Percentiles rank a stretch among this genome's conserved stretches.
These are phyloP conservation scores for Phalloptychus januarius DNA, from an alignment of 2,797 vertebrate species.

Conservation along the genomic window DNA sequence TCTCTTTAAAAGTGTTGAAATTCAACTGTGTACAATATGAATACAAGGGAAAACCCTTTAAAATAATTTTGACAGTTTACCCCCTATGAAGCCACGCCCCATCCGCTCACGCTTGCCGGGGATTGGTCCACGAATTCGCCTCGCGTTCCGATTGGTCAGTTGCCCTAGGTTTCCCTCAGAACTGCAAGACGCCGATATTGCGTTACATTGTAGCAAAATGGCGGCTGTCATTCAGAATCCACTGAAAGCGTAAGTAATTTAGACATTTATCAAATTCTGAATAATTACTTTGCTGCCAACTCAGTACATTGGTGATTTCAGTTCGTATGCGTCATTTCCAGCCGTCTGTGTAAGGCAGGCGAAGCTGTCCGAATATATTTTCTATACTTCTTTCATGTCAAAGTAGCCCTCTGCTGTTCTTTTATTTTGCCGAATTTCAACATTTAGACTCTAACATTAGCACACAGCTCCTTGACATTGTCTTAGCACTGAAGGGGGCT, in stretches of 20 bases:
- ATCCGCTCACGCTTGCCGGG: slow-evolving; percentile 33
- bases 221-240: slow-evolving; percentile 99
- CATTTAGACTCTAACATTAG: slow-evolving; percentile 52
- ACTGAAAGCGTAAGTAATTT: slow-evolving; percentile 99
- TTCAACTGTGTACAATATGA: slow-evolving; percentile 74
- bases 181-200: slow-evolving; percentile 98
- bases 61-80: slow-evolving; percentile 98
- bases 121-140: slow-evolving; percentile 87
- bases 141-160: slow-evolving; percentile 82
- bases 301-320: slow-evolving; percentile 28
- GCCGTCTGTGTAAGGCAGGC: slow-evolving; percentile 51
- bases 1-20: slow-evolving; percentile 68
- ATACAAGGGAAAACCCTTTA: slow-evolving; percentile 94
- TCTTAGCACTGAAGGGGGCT: slow-evolving; percentile 20
- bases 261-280: slow-evolving; percentile 67
- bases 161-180: slow-evolving; percentile 93
- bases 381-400: slow-evolving; percentile 77
- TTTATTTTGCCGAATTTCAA: slow-evolving; percentile 63
- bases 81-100: slow-evolving; percentile 83
- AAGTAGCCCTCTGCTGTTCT: slow-evolving; percentile 77
- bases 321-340: slow-evolving; percentile 44
- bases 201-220: slow-evolving; percentile 99
- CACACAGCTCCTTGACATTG: slow-evolving; percentile 49
- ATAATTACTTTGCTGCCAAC: slow-evolving; percentile 64
- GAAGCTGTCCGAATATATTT: slow-evolving; percentile 75